These are phyloP conservation scores for Oligia fasciuncula DNA, from an alignment of 2,888 invertebrate genomes.

Conservation along the genomic window DNA sequence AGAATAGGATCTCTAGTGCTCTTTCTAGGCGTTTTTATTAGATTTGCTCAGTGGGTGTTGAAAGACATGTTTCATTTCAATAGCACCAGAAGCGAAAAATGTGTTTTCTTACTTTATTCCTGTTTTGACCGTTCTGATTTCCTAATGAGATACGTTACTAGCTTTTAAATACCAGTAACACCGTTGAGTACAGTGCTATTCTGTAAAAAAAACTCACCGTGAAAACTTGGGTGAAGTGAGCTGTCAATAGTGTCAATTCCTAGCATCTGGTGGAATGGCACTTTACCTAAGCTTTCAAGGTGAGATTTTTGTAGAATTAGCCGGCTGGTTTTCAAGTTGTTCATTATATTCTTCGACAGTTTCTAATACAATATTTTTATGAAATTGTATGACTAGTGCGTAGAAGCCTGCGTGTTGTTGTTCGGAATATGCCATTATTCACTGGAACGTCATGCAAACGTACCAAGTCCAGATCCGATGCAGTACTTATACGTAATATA, in stretches of 20 bases:
- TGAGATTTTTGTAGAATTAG: not conserved
- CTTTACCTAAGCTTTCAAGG: not conserved
- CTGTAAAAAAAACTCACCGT: not conserved
- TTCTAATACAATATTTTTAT: not conserved
- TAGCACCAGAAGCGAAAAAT: not conserved
- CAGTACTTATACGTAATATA: constrained; percentile 73
- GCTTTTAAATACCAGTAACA: not conserved
- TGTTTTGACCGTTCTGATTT: not conserved
- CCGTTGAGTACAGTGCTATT: not conserved
- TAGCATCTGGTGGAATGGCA: no score
- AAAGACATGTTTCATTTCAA: constrained; percentile 29
- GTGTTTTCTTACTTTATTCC: not conserved
- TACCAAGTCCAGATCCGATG: constrained; percentile 47
- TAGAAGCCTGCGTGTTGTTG: not conserved
- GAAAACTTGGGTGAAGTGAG: not conserved
- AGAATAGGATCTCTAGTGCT: constrained; percentile 45
- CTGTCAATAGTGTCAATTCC: not conserved
- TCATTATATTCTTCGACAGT: not conserved
- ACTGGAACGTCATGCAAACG: constrained; percentile 36
- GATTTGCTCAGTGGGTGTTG: constrained; percentile 26
- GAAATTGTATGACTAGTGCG: not conserved
- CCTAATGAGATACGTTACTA: not conserved
- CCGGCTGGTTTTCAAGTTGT: not conserved
- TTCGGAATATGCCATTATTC: constrained; percentile 33
- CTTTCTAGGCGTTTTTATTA: constrained; percentile 38